Base-by-base conservation (phyloP, 2,113 vertebrate species). In the Hiodon alosoides region DNA sequence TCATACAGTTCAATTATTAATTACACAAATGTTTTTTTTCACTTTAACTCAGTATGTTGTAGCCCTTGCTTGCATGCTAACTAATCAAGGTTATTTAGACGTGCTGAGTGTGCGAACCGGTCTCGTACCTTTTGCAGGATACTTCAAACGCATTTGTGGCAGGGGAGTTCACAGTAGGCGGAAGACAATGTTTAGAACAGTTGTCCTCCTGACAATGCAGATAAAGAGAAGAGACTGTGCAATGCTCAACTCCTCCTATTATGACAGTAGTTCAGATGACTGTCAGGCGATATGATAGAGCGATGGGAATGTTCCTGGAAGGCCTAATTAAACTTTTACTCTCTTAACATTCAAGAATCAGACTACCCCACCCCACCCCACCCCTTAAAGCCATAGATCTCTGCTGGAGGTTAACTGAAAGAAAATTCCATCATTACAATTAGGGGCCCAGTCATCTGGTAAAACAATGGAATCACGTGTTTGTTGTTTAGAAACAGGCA, bases 171-270 rank as follows among this genome's bases (percentile, higher is more conserved):
- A 47, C 62, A 46, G 6, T 48, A 50, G n/a, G 10, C 46, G 46
- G 46, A 10, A 67, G n/a, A 67, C 47, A 67, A 14, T n/a, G 9
- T 67, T 67, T 50, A 67, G 51, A 67, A 67, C 11, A 67, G 66
- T 59, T 59, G 4, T 7, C 17, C 7, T 48, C 46, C 13, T 48
- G 66, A 13, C 66, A 67, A 47, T 48, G 66, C 4, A 67, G 58
- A 59, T 14, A 59, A 59, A 48, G 46, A 67, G 31, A 31, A 31
- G 31, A 4, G 31, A 67, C 47, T 3, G 66, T 48, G 1, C 48
- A 46, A 67, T 48, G 47, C 66, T 47, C 31, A 48, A 46, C 66
- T 47, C 46, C 48, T 67, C 10, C 31, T 67, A 11, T 67, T 67
- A 47, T 48, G 46, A 11, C 5, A 48, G 7, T 67, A 48, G 48